Evolutionary conservation across 2,113 vertebrate genomes (phyloP).

Genomic region (Cromileptes altivelis): DNA sequence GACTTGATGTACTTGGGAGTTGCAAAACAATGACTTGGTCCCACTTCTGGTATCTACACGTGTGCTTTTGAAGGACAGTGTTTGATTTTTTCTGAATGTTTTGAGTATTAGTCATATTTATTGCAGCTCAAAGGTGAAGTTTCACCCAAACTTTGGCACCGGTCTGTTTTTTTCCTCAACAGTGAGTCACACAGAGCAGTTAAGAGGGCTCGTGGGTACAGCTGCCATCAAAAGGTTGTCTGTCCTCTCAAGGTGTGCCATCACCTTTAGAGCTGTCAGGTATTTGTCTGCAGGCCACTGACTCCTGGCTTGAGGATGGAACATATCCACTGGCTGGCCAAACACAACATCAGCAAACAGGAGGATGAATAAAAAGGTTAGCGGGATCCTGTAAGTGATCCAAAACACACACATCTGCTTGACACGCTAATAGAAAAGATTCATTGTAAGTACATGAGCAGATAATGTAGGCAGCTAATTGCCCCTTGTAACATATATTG

Average conservation of each 20-base stretch:
- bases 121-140: conserved; percentile 58
- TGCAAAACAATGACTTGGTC: no score
- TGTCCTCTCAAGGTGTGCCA: conserved; percentile 47
- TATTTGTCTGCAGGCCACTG: conserved; percentile 23
- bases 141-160: conserved; percentile 55
- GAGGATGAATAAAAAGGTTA: conserved; percentile 35
- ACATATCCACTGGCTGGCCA: conserved; percentile 26
- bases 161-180: conserved; percentile 55
- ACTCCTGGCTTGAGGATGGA: conserved; percentile 1
- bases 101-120: conserved; percentile 71
- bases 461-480: conserved; percentile 9
- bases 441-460: conserved; percentile 2
- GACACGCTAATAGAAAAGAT: conserved; percentile 27
- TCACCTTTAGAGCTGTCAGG: conserved; percentile 39
- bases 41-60: neutral
- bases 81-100: conserved; percentile 55
- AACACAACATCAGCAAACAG: conserved; percentile 55
- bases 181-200: conserved; percentile 31
- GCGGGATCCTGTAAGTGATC: conserved; percentile 33
- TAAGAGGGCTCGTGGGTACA: neutral
- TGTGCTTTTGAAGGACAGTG: conserved; percentile 23
- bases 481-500: neutral
- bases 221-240: conserved; percentile 39
- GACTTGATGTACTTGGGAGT: no score
- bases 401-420: conserved; percentile 60